Base-by-base conservation (phyloP, 1,140 invertebrate species). In the Bombus consobrinus region DNA sequence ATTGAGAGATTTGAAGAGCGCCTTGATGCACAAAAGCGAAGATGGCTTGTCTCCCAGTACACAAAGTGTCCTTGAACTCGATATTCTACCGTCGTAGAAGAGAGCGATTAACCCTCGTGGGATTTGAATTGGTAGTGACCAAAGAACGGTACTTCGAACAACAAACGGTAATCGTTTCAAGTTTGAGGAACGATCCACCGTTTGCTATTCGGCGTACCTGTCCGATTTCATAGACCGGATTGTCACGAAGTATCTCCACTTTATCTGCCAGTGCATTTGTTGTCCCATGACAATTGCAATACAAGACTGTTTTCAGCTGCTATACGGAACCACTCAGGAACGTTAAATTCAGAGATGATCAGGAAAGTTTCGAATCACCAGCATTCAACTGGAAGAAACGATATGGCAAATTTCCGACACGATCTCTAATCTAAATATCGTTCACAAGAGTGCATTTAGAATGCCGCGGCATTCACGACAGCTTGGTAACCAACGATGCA, bases 1-100 rank as follows among this genome's bases (percentile, higher is more conserved):
- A 41, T 57, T 92, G 13, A 86, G 81, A 6, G 92, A 94, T 37
- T 87, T 92, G 34, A 93, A 93, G 34, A 91, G 91, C 37, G 88
- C 92, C 8, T 34, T 92, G 73, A 87, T 93, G 74, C 92, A 94
- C 75, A 93, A 94, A 43, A 93, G 93, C 86, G 93, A 94, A 43
- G 93, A 94, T 81, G 85, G 32, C 71, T 37, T 85, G 47, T 82
- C 89, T 15, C 80, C 83, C 13, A 91, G 81, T 2, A 76, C 90
- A 12, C 93, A 94, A 34, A 95, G 94, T 57, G 94, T 94, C 15
- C 87, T 95, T 18, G 95, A 95, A 57, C 89, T 95, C 34, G 94
- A 95, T 47, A 93, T 94, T 9, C 47, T 95, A 77, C 95, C 95
- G 25, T 95, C 94, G 90, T 95, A 94, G 94, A 90, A 92, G 85